A percentile compares a stretch with the other conserved stretches of the same genome.
Conservation (phyloP, 2,888 invertebrate genomes). For the Amphipyra berbera region DNA sequence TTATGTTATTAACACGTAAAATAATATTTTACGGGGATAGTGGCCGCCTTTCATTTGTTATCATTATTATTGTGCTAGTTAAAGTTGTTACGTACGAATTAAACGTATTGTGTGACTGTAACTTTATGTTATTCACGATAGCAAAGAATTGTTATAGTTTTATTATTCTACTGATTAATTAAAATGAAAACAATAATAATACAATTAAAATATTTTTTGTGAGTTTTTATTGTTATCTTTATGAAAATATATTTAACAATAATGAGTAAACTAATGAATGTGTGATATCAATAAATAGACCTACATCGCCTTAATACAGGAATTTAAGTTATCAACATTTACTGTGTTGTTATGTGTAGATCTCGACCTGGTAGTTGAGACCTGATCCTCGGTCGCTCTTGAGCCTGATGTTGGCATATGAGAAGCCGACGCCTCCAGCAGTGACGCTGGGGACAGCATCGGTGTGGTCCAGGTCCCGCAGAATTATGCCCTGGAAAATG, state of each 20-base stretch:
- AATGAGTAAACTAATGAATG: constrained; percentile 19
- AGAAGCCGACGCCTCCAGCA: constrained; percentile 84
- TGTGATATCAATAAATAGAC: constrained; percentile 8
- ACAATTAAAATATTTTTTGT: not conserved
- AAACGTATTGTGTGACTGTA: constrained; percentile 9
- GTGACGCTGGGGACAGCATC: constrained; percentile 78
- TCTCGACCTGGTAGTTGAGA: constrained; percentile 83
- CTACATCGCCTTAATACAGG: not conserved
- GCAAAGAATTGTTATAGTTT: too few relatives aligned
- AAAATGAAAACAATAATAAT: too few relatives aligned
- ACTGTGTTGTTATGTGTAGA: constrained; percentile 72
- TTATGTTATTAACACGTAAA: constrained; percentile 25
- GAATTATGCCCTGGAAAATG: constrained; percentile 81
- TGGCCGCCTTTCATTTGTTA: constrained; percentile 23
- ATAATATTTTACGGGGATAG: constrained; percentile 20
- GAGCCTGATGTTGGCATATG: constrained; percentile 81
- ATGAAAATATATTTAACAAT: constrained; percentile 4
- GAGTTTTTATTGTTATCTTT: constrained; percentile 16
- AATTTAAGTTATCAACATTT: constrained; percentile 2
- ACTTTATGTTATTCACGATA: constrained; percentile 3
- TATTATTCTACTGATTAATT: not conserved
- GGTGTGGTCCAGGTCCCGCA: constrained; percentile 84
- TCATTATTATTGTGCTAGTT: constrained; percentile 20
- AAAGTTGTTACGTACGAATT: constrained; percentile 9
- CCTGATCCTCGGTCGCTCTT: constrained; percentile 85